Conservation (phyloP, 2,113 vertebrate species). For the Pituophis catenifer region DNA sequence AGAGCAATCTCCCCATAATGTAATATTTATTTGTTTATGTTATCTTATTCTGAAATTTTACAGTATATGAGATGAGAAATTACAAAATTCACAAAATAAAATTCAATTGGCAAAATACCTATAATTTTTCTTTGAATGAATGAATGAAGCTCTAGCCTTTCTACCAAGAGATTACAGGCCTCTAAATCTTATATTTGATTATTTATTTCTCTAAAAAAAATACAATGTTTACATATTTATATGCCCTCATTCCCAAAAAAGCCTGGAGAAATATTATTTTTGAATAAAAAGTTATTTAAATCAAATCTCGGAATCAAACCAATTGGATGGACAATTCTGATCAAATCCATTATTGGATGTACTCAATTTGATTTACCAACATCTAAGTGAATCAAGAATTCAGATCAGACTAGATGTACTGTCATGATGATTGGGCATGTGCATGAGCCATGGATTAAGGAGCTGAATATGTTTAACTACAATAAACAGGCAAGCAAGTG, state of each 20-base stretch:
- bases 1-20: not conserved
- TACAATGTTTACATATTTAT: not conserved
- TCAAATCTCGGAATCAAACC: not conserved
- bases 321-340: not conserved
- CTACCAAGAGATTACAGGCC: not conserved
- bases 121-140: not conserved
- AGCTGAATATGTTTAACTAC: not conserved
- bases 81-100: not conserved
- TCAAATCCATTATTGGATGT: not conserved
- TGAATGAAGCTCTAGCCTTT: not conserved
- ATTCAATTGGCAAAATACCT: not conserved
- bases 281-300: not conserved
- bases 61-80: not conserved
- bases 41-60: constrained; percentile 3
- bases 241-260: not conserved
- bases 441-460: not conserved
- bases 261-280: not conserved
- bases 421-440: not conserved
- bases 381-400: not conserved
- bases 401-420: not conserved
- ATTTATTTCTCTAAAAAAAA: not conserved
- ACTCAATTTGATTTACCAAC: not conserved
- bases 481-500: not conserved
- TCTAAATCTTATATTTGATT: not conserved
- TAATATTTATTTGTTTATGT: not conserved